Base-by-base conservation (phyloP, 2,113 vertebrate genomes). In the Stercorarius parasiticus region DNA sequence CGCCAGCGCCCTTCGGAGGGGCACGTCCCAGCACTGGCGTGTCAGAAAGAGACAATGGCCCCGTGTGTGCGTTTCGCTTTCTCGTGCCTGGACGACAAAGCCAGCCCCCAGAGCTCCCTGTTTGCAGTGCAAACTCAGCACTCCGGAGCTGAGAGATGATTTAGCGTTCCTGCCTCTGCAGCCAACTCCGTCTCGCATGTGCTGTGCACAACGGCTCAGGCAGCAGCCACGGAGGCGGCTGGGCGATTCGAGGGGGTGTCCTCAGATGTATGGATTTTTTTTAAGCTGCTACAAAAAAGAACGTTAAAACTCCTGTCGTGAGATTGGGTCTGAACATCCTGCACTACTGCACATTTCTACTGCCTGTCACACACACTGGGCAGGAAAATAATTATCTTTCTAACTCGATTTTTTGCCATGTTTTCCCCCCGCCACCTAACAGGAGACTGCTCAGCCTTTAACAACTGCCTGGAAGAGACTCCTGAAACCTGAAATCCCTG, bases 251-350 rank as follows among this genome's bases (percentile, higher is more conserved):
- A 76, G 26, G 29, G 50, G 50, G 64, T 85, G 72, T 81, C 5
- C 0, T 47, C 59, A 59, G 42, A 89, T 23, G 42, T 16, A 45
- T 23, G 55, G 47, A 22, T 15, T 11, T 18, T 61, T 87, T 90
- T 88, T 29, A 88, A 53, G 80, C 71, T 77, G 49, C 62, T 83
- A 22, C 82, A 55, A 64, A 69, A 92, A 92, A 92, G 45, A 94
- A 59, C 47, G 55, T 59, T 86, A 78, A 88, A 86, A 86, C 9
- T 90, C 67, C 52, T 74, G 67, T 83, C 0, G 1, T 34, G 76
- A 66, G 76, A 73, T 5, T 15, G 47, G 50, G 80, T 78, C 77
- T 92, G 82, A 90, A 67, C 30, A 77, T 71, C 55, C 61, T 77
- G 62, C 61, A 22, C 52, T 32, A 36, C 27, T 49, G 71, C 34